phyloP scores from a whole-genome alignment of 2,113 vertebrate genomes.

The Podarcis raffonei region DNA sequence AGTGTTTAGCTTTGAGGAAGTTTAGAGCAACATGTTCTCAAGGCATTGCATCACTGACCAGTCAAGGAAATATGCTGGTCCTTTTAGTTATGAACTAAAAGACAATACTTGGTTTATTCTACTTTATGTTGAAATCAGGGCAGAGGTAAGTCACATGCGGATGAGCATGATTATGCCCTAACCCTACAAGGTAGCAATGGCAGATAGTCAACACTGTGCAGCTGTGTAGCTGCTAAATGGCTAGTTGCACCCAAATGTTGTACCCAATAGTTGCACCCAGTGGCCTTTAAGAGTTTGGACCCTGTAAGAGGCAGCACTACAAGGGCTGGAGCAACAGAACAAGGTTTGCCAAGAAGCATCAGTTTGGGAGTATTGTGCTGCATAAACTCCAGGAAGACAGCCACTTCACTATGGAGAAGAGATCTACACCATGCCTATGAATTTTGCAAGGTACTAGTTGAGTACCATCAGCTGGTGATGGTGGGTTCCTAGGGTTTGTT shows the following conservation, averaged over 20 bases:
- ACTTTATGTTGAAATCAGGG: background rate
- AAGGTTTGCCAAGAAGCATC: background rate
- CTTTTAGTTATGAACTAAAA: background rate
- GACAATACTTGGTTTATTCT: background rate
- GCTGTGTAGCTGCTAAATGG: background rate
- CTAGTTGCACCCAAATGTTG: background rate
- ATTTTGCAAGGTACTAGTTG: background rate
- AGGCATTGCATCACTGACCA: background rate
- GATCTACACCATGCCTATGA: background rate
- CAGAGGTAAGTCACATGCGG: background rate
- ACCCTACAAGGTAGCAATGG: background rate
- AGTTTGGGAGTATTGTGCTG: background rate
- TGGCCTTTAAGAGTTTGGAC: background rate
- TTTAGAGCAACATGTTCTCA: constrained; percentile 19
- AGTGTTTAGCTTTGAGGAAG: constrained; percentile 13
- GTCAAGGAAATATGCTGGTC: background rate
- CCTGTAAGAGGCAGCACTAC: background rate
- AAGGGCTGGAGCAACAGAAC: background rate
- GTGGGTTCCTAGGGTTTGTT: background rate
- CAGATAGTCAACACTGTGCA: background rate
- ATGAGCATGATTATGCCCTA: background rate
- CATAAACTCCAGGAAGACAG: background rate
- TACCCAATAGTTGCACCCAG: background rate
- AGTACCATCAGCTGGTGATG: background rate
- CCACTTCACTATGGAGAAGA: background rate